Evolutionary conservation across 1,140 invertebrate genomes (phyloP).

Genomic region (Heliothis subflexa): DNA sequence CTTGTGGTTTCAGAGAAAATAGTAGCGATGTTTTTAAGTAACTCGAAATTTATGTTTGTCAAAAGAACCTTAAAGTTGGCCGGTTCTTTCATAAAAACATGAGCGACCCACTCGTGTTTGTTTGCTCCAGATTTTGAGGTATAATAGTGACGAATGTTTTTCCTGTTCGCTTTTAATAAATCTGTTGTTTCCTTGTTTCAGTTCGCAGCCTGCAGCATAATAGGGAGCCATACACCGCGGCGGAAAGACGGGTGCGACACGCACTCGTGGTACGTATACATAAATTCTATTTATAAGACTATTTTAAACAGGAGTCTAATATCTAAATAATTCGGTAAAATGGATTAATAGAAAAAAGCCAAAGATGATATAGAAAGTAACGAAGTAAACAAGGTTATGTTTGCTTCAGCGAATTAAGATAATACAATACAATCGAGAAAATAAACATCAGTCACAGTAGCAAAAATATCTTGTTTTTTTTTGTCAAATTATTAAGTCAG

Average conservation of each 20-base stretch:
- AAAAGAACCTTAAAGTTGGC: too few species aligned
- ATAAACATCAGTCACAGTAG: not conserved
- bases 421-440: not conserved
- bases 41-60: not conserved
- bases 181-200: conserved; percentile 67
- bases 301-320: not conserved
- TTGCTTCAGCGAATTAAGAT: not conserved
- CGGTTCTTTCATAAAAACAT: not conserved
- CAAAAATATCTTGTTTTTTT: conserved; percentile 24
- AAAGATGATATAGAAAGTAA: too few species aligned
- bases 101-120: not conserved
- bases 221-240: conserved; percentile 85
- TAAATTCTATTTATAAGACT: not conserved
- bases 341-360: too few species aligned
- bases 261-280: conserved; percentile 83
- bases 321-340: too few species aligned
- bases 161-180: conserved; percentile 49
- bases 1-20: not conserved
- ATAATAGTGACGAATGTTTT: conserved; percentile 23
- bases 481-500: conserved; percentile 9
- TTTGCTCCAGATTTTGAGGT: conserved; percentile 6
- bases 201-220: conserved; percentile 84
- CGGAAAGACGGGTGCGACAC: conserved; percentile 85
- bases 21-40: not conserved
- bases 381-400: too few species aligned